phyloP scores from a whole-genome alignment of 2,797 vertebrate species.

The Allobates femoralis region DNA sequence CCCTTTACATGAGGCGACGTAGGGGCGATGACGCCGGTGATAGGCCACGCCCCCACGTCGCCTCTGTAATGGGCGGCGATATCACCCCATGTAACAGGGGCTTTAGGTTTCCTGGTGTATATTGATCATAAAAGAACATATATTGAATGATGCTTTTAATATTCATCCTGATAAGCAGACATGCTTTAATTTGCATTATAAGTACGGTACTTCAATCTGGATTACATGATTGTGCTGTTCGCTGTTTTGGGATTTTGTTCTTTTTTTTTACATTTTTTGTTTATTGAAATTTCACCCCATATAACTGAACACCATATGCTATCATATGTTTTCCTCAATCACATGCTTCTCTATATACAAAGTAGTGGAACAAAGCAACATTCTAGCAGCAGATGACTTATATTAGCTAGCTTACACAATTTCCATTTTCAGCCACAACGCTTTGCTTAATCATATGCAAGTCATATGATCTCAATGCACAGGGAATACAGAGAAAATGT shows the following conservation, averaged over 20 bases:
- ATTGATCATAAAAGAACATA: too few species aligned
- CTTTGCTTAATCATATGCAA: constrained; percentile 42
- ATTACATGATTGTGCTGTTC: background rate
- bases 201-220: background rate
- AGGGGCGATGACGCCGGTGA: too few species aligned
- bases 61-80: too few species aligned
- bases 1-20: too few species aligned
- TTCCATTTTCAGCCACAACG: constrained; percentile 43
- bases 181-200: too few species aligned
- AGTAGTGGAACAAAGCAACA: background rate
- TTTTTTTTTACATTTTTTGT: background rate
- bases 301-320: background rate
- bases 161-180: too few species aligned
- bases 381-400: constrained; percentile 40
- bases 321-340: background rate
- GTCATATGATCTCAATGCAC: constrained; percentile 47
- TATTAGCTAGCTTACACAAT: constrained; percentile 45
- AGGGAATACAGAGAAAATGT: constrained; percentile 20
- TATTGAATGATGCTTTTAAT: too few species aligned
- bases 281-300: background rate
- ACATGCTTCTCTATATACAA: background rate
- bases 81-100: too few species aligned
- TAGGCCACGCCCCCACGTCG: too few species aligned
- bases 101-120: too few species aligned
- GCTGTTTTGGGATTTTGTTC: background rate